A percentile compares a stretch with the other conserved stretches of the same genome.
Conservation (phyloP, 2,797 vertebrate genomes). For the Crax fasciolata region DNA sequence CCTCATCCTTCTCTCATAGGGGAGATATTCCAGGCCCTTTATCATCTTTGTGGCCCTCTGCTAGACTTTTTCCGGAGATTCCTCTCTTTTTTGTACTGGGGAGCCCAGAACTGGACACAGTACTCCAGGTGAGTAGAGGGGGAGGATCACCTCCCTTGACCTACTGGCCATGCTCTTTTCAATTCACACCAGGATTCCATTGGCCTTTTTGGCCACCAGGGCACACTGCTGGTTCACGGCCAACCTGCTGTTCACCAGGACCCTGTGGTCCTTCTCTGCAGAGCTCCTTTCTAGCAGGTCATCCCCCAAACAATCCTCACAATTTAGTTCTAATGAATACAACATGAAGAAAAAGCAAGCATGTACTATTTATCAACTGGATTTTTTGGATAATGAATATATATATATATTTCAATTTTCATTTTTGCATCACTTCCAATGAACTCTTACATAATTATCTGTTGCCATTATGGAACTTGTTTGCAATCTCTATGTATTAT, state of each 20-base stretch:
- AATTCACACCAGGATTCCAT: too few relatives aligned
- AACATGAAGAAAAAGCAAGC: background rate
- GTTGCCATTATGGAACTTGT: background rate
- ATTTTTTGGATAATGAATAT: background rate
- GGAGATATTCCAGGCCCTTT: too few relatives aligned
- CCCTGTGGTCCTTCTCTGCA: too few relatives aligned
- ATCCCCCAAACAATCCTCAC: background rate
- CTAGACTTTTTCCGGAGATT: too few relatives aligned
- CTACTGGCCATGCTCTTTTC: too few relatives aligned
- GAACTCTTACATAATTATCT: background rate
- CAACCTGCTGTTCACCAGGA: too few relatives aligned
- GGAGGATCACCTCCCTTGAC: background rate
- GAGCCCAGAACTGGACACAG: background rate
- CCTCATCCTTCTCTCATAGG: too few relatives aligned
- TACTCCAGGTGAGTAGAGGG: background rate
- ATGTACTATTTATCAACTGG: background rate
- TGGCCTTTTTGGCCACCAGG: too few relatives aligned
- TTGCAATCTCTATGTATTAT: background rate
- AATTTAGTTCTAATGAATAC: background rate
- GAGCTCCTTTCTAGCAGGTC: too few relatives aligned
- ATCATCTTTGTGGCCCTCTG: too few relatives aligned
- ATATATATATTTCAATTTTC: background rate
- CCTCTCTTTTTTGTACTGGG: background rate
- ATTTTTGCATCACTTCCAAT: background rate
- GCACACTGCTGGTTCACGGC: too few relatives aligned